Evolutionary conservation across 2,888 invertebrate species (phyloP).

Genomic region (Caenorhabditis becei): DNA sequence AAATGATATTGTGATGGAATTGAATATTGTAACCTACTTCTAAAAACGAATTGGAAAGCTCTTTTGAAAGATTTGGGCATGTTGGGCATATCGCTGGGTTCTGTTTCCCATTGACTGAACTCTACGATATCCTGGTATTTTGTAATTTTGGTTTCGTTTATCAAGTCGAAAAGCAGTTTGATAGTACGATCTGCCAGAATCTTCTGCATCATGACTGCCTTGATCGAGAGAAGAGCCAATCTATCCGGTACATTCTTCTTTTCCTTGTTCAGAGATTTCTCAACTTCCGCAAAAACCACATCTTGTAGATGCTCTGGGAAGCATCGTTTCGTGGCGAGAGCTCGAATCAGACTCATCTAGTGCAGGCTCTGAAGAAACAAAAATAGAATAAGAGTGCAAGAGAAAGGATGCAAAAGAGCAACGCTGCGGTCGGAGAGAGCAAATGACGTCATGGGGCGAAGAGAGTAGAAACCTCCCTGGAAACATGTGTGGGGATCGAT

Average conservation of each 20-base stretch:
- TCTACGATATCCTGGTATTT: background rate
- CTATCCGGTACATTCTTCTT: background rate
- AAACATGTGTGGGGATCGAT: background rate
- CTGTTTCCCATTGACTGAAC: background rate
- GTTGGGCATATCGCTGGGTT: background rate
- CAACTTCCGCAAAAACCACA: background rate
- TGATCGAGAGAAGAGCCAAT: background rate
- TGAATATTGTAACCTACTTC: background rate
- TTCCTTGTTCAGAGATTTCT: background rate
- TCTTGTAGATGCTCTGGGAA: background rate
- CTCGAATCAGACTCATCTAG: background rate
- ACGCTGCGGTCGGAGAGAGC: background rate
- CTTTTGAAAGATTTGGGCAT: background rate
- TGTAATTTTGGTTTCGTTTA: background rate
- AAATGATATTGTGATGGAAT: background rate
- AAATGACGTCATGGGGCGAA: slow-evolving; percentile 2
- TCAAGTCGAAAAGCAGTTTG: background rate
- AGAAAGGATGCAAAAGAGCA: background rate
- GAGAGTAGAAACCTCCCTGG: background rate
- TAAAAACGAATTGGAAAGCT: background rate
- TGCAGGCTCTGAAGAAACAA: background rate
- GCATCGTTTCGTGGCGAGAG: background rate
- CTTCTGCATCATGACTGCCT: background rate
- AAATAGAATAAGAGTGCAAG: background rate
- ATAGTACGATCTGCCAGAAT: background rate